phyloP scores from a whole-genome alignment of 2,888 invertebrate genomes.

The Melieria crassipennis region DNA sequence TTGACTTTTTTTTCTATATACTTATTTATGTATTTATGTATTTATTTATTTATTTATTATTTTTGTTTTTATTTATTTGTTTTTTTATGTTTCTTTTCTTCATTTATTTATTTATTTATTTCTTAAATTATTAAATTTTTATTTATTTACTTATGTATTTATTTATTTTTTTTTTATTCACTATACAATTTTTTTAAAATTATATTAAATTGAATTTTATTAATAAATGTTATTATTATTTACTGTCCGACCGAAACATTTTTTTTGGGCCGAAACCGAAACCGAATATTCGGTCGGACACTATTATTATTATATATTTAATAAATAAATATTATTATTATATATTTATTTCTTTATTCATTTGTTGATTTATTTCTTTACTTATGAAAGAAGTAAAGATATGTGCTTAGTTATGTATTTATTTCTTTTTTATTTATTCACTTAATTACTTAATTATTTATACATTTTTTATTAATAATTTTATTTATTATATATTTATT shows the following conservation, averaged over 20 bases:
- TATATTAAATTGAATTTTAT: not conserved
- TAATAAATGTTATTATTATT: not conserved
- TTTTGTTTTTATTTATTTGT: not conserved
- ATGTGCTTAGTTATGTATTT: not conserved
- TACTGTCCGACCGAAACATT: too few species aligned
- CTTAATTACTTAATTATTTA: too few species aligned
- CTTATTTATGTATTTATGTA: not conserved
- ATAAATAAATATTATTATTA: too few species aligned
- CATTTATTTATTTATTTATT: not conserved
- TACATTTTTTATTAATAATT: too few species aligned
- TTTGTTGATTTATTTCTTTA: not conserved
- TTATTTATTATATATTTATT: too few species aligned
- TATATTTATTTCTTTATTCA: not conserved
- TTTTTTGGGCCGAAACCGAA: too few species aligned
- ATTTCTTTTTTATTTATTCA: too few species aligned
- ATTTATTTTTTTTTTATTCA: not conserved
- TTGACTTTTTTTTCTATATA: not conserved
- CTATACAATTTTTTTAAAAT: not conserved
- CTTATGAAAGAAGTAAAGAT: not conserved
- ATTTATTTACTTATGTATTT: not conserved
- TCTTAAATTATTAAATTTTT: not conserved
- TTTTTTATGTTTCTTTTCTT: not conserved
- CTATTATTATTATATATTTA: slow-evolving; percentile 9
- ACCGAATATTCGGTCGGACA: too few species aligned
- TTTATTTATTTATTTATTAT: not conserved